Conservation (phyloP, 2,113 vertebrate species). For the Misgurnus mizolepis region DNA sequence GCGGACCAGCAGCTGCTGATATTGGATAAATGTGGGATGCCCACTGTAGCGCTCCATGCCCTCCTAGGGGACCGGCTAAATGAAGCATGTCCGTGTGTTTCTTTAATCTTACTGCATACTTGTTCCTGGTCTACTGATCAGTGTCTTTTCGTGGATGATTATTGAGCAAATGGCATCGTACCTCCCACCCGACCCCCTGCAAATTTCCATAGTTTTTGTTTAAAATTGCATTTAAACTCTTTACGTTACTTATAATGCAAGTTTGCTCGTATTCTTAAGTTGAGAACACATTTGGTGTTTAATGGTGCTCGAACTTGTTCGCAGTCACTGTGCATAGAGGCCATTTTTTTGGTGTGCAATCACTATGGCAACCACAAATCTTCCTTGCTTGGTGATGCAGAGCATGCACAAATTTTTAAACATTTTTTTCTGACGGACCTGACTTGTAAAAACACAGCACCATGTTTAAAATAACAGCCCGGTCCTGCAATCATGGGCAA, state of each 20-base stretch:
- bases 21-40: slow-evolving; percentile 57
- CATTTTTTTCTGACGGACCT: neutral
- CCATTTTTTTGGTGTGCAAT: neutral
- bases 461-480: slow-evolving; percentile 38
- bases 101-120: slow-evolving; percentile 43
- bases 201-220: slow-evolving; percentile 34
- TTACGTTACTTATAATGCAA: neutral
- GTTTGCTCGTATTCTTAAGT: neutral
- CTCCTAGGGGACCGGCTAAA: slow-evolving; percentile 48
- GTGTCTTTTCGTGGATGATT: slow-evolving; percentile 20
- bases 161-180: slow-evolving; percentile 28
- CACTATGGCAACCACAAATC: slow-evolving; percentile 22
- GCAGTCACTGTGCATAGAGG: neutral
- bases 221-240: slow-evolving; percentile 9
- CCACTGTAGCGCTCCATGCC: slow-evolving; percentile 52
- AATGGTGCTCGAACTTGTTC: neutral
- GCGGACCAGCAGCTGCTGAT: slow-evolving; percentile 56
- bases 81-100: slow-evolving; percentile 29
- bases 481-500: slow-evolving; percentile 51
- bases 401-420: slow-evolving; percentile 19
- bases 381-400: slow-evolving; percentile 5
- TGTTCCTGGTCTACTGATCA: slow-evolving; percentile 42
- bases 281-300: neutral
- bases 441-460: slow-evolving; percentile 36
- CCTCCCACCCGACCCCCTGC: slow-evolving; percentile 5